Conservation (phyloP, 2,888 invertebrate genomes). For the Patella pellucida region DNA sequence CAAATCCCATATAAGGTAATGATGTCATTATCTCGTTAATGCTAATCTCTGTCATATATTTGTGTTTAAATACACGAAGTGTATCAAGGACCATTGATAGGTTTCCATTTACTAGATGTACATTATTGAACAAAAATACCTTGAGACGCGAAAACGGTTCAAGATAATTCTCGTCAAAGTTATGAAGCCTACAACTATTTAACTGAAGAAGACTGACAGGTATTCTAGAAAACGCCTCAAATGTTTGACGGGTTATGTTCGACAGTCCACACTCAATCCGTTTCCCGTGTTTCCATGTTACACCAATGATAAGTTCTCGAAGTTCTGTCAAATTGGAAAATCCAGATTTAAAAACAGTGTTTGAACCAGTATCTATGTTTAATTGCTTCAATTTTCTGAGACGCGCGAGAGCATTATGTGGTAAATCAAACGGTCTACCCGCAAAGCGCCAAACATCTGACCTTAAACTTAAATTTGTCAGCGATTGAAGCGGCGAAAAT, state of each 20-base stretch:
- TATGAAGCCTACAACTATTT: neutral
- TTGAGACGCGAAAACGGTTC: neutral
- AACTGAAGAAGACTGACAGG: neutral
- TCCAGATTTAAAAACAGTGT: neutral
- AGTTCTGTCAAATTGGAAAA: conserved; percentile 1
- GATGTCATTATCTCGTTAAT: neutral
- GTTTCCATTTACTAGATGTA: neutral
- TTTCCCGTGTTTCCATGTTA: neutral
- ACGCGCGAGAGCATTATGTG: neutral
- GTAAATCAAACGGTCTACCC: neutral
- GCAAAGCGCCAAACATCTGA: neutral
- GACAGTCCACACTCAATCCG: neutral
- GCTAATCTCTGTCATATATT: neutral
- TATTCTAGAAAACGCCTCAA: neutral
- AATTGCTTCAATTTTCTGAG: neutral
- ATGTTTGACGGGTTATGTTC: neutral
- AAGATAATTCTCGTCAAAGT: neutral
- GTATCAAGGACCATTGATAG: neutral
- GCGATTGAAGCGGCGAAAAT: neutral
- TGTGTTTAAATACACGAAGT: neutral
- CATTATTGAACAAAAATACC: neutral
- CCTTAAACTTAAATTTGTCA: neutral
- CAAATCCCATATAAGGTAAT: neutral
- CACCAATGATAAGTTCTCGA: neutral
- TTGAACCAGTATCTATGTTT: neutral